Percentiles rank a stretch among this genome's conserved stretches.
These are phyloP conservation scores for Nemoura dubitans DNA, from an alignment of 2,888 invertebrate species.

Conservation along the genomic window DNA sequence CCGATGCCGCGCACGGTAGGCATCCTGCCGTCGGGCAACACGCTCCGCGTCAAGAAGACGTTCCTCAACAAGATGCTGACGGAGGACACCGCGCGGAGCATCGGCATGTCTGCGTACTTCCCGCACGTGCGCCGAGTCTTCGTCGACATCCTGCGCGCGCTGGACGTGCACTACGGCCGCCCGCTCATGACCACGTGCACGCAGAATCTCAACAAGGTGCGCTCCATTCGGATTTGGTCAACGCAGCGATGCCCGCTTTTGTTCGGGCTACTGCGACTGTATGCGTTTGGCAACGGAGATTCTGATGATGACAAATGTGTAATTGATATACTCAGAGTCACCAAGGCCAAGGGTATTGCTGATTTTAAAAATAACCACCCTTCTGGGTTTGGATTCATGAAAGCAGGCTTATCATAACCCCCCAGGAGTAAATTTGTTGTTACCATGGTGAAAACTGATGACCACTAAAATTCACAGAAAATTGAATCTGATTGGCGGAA, in stretches of 20 bases:
- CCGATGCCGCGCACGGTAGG: slow-evolving; percentile 98
- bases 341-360: no score
- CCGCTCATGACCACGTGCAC: slow-evolving; percentile 96
- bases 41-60: slow-evolving; percentile 92
- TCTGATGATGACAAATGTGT: no score
- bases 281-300: no score
- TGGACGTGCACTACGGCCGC: slow-evolving; percentile 96
- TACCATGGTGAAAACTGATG: no score
- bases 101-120: slow-evolving; percentile 97
- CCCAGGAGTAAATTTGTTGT: no score
- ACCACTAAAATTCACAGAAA: no score
- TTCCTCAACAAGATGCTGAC: slow-evolving; percentile 96
- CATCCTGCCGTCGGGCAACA: slow-evolving; percentile 94
- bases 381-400: no score
- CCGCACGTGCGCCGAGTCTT: slow-evolving; percentile 95
- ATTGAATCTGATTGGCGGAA: no score
- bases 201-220: slow-evolving; percentile 89
- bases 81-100: slow-evolving; percentile 94
- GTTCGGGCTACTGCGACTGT: no score
- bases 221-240: slow-evolving; percentile 25
- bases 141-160: slow-evolving; percentile 91
- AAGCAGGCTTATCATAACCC: no score
- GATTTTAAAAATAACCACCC: no score
- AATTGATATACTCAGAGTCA: no score
- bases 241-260: neutral